Percentiles rank a stretch among this genome's conserved stretches.
phyloP scores from a whole-genome alignment of 2,113 vertebrate species.

The Gila orcuttii region DNA sequence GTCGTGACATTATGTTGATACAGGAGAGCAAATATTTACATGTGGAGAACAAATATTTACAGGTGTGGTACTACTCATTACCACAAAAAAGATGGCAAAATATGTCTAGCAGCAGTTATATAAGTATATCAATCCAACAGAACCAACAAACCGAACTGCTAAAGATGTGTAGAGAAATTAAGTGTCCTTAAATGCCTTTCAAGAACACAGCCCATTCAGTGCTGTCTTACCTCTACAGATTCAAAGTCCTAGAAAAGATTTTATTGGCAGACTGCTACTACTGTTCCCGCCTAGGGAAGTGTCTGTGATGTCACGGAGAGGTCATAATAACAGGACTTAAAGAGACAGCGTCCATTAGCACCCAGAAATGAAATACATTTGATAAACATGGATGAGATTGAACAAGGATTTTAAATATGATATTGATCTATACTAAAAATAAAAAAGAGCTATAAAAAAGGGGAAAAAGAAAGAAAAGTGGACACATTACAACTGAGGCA shows the following conservation, averaged over 20 bases:
- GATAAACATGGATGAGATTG: neutral
- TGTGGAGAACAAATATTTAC: neutral
- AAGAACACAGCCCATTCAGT: neutral
- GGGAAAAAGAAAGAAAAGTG: no score
- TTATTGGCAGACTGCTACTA: constrained; percentile 27
- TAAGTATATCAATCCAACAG: neutral
- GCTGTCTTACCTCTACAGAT: neutral
- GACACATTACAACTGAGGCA: no score
- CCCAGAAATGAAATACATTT: neutral
- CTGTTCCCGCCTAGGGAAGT: constrained; percentile 40
- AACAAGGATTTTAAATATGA: neutral
- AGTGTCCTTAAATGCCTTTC: neutral
- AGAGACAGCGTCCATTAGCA: constrained; percentile 41
- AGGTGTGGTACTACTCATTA: neutral
- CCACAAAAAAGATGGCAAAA: neutral
- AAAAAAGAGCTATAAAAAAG: no score
- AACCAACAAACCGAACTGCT: constrained; percentile 30
- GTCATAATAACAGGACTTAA: constrained; percentile 51
- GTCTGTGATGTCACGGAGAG: constrained; percentile 57
- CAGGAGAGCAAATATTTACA: neutral
- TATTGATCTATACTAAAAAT: no score
- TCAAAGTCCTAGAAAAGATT: constrained; percentile 32
- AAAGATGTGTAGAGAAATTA: constrained; percentile 25
- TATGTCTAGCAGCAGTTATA: neutral
- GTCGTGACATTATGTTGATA: neutral